Evolutionary conservation across 2,113 vertebrate species (phyloP).

Genomic region (Cairina moschata): DNA sequence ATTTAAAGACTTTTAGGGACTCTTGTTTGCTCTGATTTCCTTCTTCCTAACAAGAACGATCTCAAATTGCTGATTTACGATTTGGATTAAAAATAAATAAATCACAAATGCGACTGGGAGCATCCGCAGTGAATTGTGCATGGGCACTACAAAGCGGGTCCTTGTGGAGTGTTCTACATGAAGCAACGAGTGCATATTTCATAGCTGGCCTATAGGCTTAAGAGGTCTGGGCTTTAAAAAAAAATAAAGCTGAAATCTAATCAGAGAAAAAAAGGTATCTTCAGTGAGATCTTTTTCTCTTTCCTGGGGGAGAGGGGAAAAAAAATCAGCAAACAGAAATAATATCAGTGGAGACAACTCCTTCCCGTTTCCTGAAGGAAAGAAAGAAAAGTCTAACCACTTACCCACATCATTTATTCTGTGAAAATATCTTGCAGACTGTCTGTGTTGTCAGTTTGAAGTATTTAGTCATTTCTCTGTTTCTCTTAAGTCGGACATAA

Average conservation of each 20-base stretch:
- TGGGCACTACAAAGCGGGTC: neutral
- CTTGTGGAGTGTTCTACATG: neutral
- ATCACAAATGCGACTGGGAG: neutral
- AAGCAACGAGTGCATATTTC: neutral
- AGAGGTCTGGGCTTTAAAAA: neutral
- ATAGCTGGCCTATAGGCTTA: neutral
- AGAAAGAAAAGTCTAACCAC: neutral
- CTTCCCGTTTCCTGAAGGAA: neutral
- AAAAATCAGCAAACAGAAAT: neutral
- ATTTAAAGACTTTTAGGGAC: neutral
- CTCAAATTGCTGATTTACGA: neutral
- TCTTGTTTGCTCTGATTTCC: neutral
- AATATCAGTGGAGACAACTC: neutral
- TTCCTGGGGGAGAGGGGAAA: neutral
- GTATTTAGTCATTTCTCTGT: neutral
- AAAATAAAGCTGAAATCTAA: neutral
- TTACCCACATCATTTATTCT: neutral
- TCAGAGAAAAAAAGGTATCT: neutral
- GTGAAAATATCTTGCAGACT: neutral
- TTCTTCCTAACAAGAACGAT: neutral
- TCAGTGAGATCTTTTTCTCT: neutral
- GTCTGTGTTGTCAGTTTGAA: neutral
- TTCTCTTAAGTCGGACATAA: neutral
- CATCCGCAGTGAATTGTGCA: neutral
- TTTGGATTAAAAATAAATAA: neutral